Base-by-base conservation (phyloP, 2,888 invertebrate species). In the Pristionchus arcanus region DNA sequence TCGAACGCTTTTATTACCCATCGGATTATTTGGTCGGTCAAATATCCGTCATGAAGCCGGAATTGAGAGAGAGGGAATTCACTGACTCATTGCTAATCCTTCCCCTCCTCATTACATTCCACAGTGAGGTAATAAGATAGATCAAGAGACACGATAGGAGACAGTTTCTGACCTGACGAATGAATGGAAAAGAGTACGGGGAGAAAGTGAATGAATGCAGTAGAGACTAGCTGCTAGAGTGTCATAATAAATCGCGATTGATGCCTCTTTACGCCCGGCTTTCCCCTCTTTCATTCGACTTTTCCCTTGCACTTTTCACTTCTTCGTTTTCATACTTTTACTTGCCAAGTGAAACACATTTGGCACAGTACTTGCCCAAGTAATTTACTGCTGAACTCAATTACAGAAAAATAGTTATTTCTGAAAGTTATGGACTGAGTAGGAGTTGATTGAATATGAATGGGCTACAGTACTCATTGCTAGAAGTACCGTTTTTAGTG, bases 201-300 rank as follows among this genome's bases (percentile, higher is more conserved):
- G 77, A 21, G 77, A 81, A 81, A 81, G 81, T 28, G 49, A 81
- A 19, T 81, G 81, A 42, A 34, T 25, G 5, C 37, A 81, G 81
- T 81, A 81, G 28, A 49, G 25, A n/a, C n/a, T 63, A n/a, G n/a
- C 49, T 53, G 49, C 42, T 49, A 49, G 42, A 53, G 81, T 81
- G 81, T 81, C 81, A 81, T 81, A 81, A 81, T 81, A 81, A 81
- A 81, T 81, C 81, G 81, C 81, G 81, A 81, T 81, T 81, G 49
- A 81, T 53, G 49, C 81, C 25, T 71, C 71, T 1, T 16, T 15
- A 2, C 68, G 2, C 49, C n/a, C 68, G 25, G 25, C 81, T 81
- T 81, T 81, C 49, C 11, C 81, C 49, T 19, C 53, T 81, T 53
- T 81, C 81, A 13, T n/a, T 81, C 49, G n/a, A 81, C 81, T 81